These are phyloP conservation scores for Lonchura striata DNA, from an alignment of 2,113 vertebrate species.

Conservation along the genomic window DNA sequence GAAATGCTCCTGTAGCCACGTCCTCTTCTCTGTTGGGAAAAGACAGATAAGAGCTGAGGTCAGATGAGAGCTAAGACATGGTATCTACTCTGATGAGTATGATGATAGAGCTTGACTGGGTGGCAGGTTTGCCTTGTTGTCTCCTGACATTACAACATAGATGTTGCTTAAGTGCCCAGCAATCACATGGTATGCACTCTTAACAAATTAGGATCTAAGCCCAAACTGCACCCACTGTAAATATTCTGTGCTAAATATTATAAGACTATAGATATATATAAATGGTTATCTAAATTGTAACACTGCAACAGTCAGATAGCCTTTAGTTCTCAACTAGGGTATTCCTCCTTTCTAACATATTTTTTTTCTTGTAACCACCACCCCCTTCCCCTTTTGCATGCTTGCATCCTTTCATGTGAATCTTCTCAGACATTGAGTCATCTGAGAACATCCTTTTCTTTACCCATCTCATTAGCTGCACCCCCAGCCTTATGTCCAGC, in stretches of 20 bases:
- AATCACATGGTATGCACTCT: background rate
- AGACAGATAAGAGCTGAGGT: background rate
- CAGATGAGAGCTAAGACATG: background rate
- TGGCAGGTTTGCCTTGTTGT: background rate
- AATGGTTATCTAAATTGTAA: background rate
- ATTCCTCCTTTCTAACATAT: background rate
- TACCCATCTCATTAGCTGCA: background rate
- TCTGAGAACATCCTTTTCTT: background rate
- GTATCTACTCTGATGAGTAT: rapidly evolving
- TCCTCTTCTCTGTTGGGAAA: background rate
- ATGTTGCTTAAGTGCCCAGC: background rate
- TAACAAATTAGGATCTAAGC: background rate
- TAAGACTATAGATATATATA: background rate
- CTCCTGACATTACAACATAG: background rate
- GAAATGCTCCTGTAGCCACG: background rate
- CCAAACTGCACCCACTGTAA: background rate
- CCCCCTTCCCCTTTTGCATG: background rate
- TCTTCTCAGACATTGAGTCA: background rate
- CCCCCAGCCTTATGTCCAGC: background rate
- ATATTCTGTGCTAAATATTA: background rate
- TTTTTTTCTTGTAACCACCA: background rate
- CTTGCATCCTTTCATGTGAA: background rate
- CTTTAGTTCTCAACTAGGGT: background rate
- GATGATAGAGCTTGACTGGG: background rate
- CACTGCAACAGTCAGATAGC: background rate